Base-by-base conservation (phyloP, 1,140 invertebrate species). In the Apis florea region DNA sequence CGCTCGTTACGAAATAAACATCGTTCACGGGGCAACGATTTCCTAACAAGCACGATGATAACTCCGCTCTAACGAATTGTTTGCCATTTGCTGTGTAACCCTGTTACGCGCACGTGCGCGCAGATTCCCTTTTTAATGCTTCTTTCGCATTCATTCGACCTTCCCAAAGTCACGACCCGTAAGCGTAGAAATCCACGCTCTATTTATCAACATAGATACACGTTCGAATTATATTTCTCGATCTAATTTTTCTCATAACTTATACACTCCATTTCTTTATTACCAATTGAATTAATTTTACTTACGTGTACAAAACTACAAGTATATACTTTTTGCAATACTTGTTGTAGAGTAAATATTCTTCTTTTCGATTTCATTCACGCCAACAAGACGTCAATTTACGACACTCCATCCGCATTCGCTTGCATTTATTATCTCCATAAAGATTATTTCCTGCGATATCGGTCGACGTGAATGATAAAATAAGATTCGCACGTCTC, bases 1-100 rank as follows among this genome's bases (percentile, higher is more conserved):
- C 54, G 53, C 76, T 78, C 64, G 76, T 78, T 70, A 59, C 31
- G 76, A 26, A 47, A 59, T 54, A 78, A 78, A 70, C 76, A 40
- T 69, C 17, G 17, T 70, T 24, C 76, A 47, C 15, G 54, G 1
- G 31, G 31, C 51, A 58, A 13, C 21, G 64, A 77, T 58, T 68
- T 68, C 68, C 26, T n/a, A 11, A 64, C 64, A 77, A 68, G 68
- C 53, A 47, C 49, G 10, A 53, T 24, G 31, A 17, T 26, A 59
- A 69, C 51, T 54, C 24, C 47, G n/a, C 24, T 51, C 40, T 78
- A 70, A 70, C 66, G 66, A 78, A 78, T 78, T 59, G 66, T 69
- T 78, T 78, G 54, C 66, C 40, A 47, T 58, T 40, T n/a, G 19
- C 11, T n/a, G 66, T 17, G 24, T 4, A 24, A 59, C 21, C 51